Conservation (phyloP, 2,113 vertebrate genomes). For the Nibea coibor region DNA sequence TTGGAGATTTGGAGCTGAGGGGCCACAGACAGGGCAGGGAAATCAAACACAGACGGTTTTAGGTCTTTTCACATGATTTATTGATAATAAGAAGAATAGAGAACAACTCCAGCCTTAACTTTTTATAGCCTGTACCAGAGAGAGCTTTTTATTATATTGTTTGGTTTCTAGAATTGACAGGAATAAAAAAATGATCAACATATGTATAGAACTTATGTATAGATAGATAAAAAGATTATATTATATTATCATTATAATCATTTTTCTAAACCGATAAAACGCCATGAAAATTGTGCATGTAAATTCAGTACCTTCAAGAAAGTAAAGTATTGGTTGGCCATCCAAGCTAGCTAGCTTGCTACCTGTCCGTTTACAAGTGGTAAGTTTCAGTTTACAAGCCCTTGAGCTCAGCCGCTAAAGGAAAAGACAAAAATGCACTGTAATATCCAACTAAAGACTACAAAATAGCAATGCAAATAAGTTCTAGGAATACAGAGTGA, state of each 20-base stretch:
- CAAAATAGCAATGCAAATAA: not conserved
- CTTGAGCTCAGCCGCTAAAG: too few relatives aligned
- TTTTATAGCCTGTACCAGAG: too few relatives aligned
- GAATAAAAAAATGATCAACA: not conserved
- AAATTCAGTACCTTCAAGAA: too few relatives aligned
- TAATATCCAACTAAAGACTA: not conserved
- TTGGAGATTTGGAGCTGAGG: not conserved
- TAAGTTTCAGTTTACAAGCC: too few relatives aligned
- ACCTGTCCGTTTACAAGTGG: too few relatives aligned
- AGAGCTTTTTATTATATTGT: not conserved
- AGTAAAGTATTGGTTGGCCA: too few relatives aligned
- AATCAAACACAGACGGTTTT: not conserved
- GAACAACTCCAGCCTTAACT: not conserved
- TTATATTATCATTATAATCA: too few relatives aligned
- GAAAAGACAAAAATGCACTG: not conserved
- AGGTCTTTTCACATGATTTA: not conserved
- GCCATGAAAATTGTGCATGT: too few relatives aligned
- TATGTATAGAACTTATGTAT: not conserved
- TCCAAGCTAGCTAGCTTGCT: too few relatives aligned
- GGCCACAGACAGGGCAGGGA: not conserved
- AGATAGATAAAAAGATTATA: too few relatives aligned
- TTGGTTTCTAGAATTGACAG: not conserved
- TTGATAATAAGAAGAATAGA: not conserved
- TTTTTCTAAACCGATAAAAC: too few relatives aligned
- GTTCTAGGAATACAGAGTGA: not conserved